Conservation (phyloP, 2,888 invertebrate species). For the Drosophila niveifrons region DNA sequence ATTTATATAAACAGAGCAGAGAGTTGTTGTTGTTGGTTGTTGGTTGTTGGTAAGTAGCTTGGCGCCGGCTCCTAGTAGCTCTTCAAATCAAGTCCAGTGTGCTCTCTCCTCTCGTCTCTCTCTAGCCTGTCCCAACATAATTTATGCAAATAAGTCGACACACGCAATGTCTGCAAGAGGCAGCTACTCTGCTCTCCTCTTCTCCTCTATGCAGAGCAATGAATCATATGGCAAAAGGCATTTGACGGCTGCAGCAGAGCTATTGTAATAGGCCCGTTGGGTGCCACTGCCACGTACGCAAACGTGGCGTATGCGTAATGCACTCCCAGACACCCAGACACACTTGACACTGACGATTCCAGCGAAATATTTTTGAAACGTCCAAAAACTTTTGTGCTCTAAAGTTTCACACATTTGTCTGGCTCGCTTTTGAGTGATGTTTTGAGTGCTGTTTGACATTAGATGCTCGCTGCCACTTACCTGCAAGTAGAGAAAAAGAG, state of each 20-base stretch:
- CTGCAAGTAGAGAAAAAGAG: slow-evolving; percentile 33
- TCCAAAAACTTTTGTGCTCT: slow-evolving; percentile 56
- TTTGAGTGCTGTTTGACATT: slow-evolving; percentile 4
- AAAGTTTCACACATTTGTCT: slow-evolving; percentile 40
- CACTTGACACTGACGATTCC: slow-evolving; percentile 34
- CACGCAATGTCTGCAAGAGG: slow-evolving; percentile 47
- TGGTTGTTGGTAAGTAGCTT: slow-evolving; percentile 43
- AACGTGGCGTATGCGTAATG: slow-evolving; percentile 69
- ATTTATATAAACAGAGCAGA: slow-evolving; percentile 61
- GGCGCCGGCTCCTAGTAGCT: slow-evolving; percentile 21
- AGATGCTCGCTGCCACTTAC: slow-evolving; percentile 27
- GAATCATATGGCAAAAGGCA: slow-evolving; percentile 71
- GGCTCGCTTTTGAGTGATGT: slow-evolving; percentile 11
- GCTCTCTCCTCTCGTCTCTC: slow-evolving; percentile 7
- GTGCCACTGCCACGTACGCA: slow-evolving; percentile 39
- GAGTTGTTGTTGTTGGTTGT: too few species aligned
- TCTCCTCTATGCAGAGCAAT: slow-evolving; percentile 38
- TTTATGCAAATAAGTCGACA: slow-evolving; percentile 72
- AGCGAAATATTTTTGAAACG: slow-evolving; percentile 24
- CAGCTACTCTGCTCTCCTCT: not conserved
- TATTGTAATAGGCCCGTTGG: slow-evolving; percentile 69
- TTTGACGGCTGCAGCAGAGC: slow-evolving; percentile 58
- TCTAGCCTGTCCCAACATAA: slow-evolving; percentile 39
- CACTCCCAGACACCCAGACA: slow-evolving; percentile 48
- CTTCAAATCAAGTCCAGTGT: slow-evolving; percentile 2